Evolutionary conservation across 2,888 invertebrate species (phyloP).

Genomic region (Octodonta nipae): DNA sequence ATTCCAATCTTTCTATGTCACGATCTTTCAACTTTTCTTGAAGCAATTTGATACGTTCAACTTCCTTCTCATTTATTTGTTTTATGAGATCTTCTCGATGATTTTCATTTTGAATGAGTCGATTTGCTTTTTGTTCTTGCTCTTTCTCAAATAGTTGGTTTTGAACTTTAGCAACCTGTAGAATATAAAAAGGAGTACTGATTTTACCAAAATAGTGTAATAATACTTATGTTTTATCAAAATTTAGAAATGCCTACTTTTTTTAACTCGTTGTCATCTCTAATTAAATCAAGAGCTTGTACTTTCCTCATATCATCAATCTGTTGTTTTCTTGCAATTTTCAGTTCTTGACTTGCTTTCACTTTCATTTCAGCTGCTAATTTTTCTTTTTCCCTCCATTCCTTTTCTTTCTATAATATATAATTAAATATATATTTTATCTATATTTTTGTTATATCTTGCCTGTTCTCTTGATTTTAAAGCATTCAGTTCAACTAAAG

Average conservation of each 20-base stretch:
- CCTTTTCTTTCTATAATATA: slow-evolving; percentile 56
- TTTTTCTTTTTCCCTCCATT: slow-evolving; percentile 53
- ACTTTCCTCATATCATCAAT: slow-evolving; percentile 43
- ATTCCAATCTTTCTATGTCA: slow-evolving; percentile 46
- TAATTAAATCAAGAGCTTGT: slow-evolving; percentile 52
- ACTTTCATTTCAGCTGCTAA: slow-evolving; percentile 45
- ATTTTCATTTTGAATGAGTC: slow-evolving; percentile 35
- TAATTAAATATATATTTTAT: too few relatives aligned
- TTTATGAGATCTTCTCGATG: slow-evolving; percentile 52
- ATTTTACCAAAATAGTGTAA: too few relatives aligned
- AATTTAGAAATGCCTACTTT: too few relatives aligned
- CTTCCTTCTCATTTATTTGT: slow-evolving; percentile 58
- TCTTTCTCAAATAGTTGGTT: slow-evolving; percentile 31
- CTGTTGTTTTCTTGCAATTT: slow-evolving; percentile 35
- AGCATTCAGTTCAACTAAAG: slow-evolving; percentile 40
- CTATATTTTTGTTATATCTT: too few relatives aligned
- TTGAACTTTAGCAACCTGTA: slow-evolving; percentile 40
- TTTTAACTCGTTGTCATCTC: slow-evolving; percentile 38
- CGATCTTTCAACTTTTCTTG: slow-evolving; percentile 55
- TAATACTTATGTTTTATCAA: too few relatives aligned
- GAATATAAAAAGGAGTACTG: too few relatives aligned
- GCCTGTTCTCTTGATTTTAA: slow-evolving; percentile 41
- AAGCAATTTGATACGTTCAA: slow-evolving; percentile 45
- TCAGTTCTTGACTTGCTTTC: slow-evolving; percentile 38
- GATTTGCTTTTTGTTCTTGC: slow-evolving; percentile 32